These are phyloP conservation scores for Oxyruncus cristatus DNA, from an alignment of 2,113 vertebrate genomes.

Conservation along the genomic window DNA sequence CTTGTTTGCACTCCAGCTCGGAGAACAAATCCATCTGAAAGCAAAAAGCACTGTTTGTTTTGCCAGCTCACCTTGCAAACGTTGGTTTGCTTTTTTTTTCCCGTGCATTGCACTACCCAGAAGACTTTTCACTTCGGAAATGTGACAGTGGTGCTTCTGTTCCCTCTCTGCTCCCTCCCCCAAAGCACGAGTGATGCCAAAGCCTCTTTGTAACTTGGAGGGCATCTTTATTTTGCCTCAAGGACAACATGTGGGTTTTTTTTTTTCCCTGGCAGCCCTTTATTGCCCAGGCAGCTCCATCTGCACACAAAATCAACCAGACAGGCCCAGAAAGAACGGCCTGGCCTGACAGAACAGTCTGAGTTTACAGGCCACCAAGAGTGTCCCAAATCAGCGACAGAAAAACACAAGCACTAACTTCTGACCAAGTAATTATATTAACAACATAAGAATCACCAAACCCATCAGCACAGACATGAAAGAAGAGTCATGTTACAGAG, in stretches of 20 bases:
- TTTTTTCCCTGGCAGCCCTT: neutral
- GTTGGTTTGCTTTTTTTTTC: neutral
- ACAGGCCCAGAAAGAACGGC: neutral
- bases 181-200: neutral
- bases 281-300: neutral
- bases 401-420: neutral
- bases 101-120: neutral
- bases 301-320: neutral
- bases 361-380: neutral
- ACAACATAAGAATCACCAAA: neutral
- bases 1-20: neutral
- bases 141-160: neutral
- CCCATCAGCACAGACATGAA: rapidly evolving
- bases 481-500: neutral
- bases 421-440: neutral
- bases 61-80: constrained; percentile 35
- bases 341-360: neutral
- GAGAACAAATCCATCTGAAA: neutral
- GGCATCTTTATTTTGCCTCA: constrained; percentile 22
- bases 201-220: neutral
- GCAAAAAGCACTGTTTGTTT: neutral
- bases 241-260: constrained; percentile 14
- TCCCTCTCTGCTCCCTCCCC: neutral
- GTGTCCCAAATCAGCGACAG: neutral
- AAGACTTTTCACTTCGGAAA: neutral